A percentile compares a stretch with the other conserved stretches of the same genome.
Evolutionary conservation across 2,888 invertebrate species (phyloP).

Genomic region (Psylliodes chrysocephalus): DNA sequence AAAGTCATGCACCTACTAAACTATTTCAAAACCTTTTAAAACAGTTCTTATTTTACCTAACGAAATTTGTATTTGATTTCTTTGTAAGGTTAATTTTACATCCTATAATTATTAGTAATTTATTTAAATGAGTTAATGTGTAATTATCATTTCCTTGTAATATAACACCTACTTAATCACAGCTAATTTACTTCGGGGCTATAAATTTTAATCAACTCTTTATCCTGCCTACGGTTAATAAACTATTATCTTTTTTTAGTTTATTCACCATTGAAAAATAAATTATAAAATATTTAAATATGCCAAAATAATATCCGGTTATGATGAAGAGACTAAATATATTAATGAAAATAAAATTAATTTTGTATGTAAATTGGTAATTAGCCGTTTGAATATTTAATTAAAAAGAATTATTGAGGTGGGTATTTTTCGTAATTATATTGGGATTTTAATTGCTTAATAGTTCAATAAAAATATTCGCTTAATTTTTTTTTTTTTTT

Average conservation of each 20-base stretch:
- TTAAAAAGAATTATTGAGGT: background rate
- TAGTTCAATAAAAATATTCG: too few relatives aligned
- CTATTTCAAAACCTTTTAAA: too few relatives aligned
- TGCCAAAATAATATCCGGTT: constrained; percentile 17
- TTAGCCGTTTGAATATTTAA: constrained; percentile 17
- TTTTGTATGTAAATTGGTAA: constrained; percentile 17
- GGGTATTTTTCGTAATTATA: too few relatives aligned
- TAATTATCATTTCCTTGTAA: constrained; percentile 9
- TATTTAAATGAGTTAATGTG: constrained; percentile 10
- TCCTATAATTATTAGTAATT: background rate
- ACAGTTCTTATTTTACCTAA: too few relatives aligned
- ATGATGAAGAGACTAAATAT: background rate
- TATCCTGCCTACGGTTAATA: constrained; percentile 11
- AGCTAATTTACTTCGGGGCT: constrained; percentile 16
- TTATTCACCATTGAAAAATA: constrained; percentile 15
- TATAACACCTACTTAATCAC: constrained; percentile 17
- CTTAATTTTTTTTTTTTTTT: too few relatives aligned
- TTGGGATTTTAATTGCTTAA: too few relatives aligned
- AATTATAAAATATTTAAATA: constrained; percentile 25
- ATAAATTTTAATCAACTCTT: constrained; percentile 20
- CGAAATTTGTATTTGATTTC: too few relatives aligned
- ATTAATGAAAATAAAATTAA: constrained; percentile 17
- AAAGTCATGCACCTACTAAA: too few relatives aligned
- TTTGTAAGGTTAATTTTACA: too few relatives aligned
- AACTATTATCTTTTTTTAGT: constrained; percentile 16